Evolutionary conservation across 2,888 invertebrate species (phyloP).

Genomic region (Scotopteryx bipunctaria): DNA sequence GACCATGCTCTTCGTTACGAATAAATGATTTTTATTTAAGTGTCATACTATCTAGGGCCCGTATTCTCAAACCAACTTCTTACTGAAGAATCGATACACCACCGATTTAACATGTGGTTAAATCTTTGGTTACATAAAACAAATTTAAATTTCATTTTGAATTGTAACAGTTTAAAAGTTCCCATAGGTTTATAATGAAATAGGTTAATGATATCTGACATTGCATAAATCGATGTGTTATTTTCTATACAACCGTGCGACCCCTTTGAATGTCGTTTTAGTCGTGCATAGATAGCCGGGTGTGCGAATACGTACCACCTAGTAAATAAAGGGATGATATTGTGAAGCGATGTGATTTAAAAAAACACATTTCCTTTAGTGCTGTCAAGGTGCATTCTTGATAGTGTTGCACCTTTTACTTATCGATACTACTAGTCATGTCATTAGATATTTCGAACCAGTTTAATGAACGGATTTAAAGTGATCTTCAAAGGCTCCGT

Average conservation of each 20-base stretch:
- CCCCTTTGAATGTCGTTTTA: slow-evolving; percentile 55
- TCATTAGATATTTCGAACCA: no score
- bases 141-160: no score
- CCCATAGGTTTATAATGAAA: slow-evolving; percentile 48
- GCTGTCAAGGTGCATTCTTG: slow-evolving; percentile 78
- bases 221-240: slow-evolving; percentile 49
- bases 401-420: slow-evolving; percentile 46
- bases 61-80: no score
- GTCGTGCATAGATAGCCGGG: slow-evolving; percentile 62
- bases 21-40: no score
- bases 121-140: no score
- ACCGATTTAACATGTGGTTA: no score
- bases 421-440: slow-evolving; percentile 35
- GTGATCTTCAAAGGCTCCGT: no score
- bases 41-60: no score
- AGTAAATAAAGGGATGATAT: slow-evolving; percentile 81
- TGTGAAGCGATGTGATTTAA: slow-evolving; percentile 77
- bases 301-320: slow-evolving; percentile 77
- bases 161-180: slow-evolving; percentile 34
- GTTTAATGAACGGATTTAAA: no score
- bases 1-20: no score
- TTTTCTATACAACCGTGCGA: slow-evolving; percentile 49
- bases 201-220: slow-evolving; percentile 49
- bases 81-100: no score
- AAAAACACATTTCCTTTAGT: slow-evolving; percentile 76